Percentiles rank a stretch among this genome's conserved stretches.
These are phyloP conservation scores for Tanytarsus gracilentus DNA, from an alignment of 2,888 invertebrate species.

Conservation along the genomic window DNA sequence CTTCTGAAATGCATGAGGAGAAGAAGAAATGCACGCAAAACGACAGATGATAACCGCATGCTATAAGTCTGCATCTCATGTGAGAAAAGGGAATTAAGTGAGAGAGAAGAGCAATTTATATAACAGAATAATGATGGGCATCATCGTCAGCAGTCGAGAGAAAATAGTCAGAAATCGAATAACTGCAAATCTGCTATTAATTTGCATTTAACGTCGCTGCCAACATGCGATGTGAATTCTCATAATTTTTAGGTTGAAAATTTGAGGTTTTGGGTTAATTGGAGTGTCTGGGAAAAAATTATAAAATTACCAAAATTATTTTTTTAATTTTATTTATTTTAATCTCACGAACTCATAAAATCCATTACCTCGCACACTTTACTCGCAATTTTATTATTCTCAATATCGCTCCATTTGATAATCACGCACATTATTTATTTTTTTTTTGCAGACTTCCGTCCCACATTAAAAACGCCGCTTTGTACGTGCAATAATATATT, in stretches of 20 bases:
- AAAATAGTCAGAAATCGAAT: neutral
- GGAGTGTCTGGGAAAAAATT: too few species aligned
- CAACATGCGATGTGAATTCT: neutral
- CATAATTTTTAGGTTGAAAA: neutral
- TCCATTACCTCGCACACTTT: too few species aligned
- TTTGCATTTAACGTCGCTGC: neutral
- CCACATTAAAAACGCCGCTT: too few species aligned
- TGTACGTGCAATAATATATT: too few species aligned
- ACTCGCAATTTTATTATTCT: too few species aligned
- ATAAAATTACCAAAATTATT: too few species aligned
- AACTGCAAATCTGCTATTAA: constrained; percentile 10
- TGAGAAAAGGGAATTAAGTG: neutral
- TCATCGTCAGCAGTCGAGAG: neutral
- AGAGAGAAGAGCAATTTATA: neutral
- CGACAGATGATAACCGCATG: constrained; percentile 23
- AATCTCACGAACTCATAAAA: too few species aligned
- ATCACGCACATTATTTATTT: too few species aligned
- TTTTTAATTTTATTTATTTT: too few species aligned
- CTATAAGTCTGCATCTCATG: constrained; percentile 1
- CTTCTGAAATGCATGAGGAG: neutral
- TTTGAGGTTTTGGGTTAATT: neutral
- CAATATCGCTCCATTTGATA: too few species aligned
- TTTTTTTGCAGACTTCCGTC: too few species aligned
- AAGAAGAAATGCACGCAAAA: neutral
- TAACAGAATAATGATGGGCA: constrained; percentile 3